These are phyloP conservation scores for Coptotermes formosanus DNA, from an alignment of 1,140 invertebrate species.

Conservation along the genomic window DNA sequence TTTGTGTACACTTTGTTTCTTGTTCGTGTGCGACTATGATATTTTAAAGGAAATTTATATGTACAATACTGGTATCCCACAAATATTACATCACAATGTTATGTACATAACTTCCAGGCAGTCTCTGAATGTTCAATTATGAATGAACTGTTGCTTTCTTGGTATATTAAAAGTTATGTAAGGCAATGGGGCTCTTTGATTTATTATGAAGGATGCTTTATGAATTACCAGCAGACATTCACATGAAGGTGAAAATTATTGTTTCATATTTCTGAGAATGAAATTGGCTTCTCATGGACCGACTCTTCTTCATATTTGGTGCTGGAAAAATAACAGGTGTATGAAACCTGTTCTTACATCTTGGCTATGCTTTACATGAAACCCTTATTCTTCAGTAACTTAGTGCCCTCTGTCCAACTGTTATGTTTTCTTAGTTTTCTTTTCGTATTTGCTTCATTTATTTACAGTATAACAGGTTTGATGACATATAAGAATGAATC, in stretches of 20 bases:
- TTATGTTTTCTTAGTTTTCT: neutral
- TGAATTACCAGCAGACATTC: neutral
- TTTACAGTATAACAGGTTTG: neutral
- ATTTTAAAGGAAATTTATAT: constrained; percentile 14
- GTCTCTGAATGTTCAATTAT: too few relatives aligned
- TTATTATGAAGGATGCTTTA: neutral
- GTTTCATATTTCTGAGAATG: neutral
- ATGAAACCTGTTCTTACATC: neutral
- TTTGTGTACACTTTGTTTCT: neutral
- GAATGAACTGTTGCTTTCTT: neutral
- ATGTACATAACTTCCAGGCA: neutral
- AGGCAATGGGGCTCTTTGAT: neutral
- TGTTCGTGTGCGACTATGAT: neutral
- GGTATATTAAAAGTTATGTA: neutral
- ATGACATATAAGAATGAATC: neutral
- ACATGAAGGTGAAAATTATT: neutral
- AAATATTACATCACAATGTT: neutral
- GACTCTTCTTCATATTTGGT: neutral
- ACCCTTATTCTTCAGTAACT: neutral
- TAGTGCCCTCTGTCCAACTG: neutral
- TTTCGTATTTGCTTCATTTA: neutral
- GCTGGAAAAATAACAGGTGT: neutral
- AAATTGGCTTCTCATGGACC: neutral
- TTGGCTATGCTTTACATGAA: neutral
- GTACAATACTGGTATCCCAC: neutral